These are phyloP conservation scores for Anguilla pacifica DNA, from an alignment of 2,797 vertebrate genomes.

Conservation along the genomic window DNA sequence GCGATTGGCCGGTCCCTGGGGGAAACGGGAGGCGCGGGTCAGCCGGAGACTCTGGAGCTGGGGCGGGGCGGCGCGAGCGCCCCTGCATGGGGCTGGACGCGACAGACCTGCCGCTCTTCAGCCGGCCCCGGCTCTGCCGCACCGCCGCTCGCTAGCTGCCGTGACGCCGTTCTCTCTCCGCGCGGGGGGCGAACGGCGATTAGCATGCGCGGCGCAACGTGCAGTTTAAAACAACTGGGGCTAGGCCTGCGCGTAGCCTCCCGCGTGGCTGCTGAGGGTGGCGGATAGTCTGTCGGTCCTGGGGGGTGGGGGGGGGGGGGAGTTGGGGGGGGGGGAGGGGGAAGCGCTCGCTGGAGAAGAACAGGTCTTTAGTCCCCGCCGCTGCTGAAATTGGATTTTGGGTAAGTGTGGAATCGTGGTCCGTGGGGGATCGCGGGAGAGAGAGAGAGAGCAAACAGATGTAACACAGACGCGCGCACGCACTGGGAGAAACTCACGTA, in stretches of 20 bases:
- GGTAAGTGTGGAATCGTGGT: slow-evolving; percentile 30
- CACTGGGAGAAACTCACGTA: neutral
- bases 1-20: neutral
- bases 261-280: neutral
- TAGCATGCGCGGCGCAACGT: neutral
- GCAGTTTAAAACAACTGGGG: neutral
- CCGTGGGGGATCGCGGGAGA: slow-evolving; percentile 14
- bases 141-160: neutral
- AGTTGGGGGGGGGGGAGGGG: too few relatives aligned
- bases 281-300: neutral
- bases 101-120: neutral
- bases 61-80: too few relatives aligned
- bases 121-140: neutral
- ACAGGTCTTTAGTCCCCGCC: slow-evolving; percentile 25
- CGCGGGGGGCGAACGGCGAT: neutral
- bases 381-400: slow-evolving; percentile 36
- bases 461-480: neutral
- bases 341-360: neutral
- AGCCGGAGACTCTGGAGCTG: neutral
- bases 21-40: neutral
- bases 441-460: slow-evolving; percentile 15
- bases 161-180: neutral
- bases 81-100: neutral
- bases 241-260: neutral
- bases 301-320: neutral